phyloP scores from a whole-genome alignment of 2,113 vertebrate species.

The Pachycephala philippinensis region DNA sequence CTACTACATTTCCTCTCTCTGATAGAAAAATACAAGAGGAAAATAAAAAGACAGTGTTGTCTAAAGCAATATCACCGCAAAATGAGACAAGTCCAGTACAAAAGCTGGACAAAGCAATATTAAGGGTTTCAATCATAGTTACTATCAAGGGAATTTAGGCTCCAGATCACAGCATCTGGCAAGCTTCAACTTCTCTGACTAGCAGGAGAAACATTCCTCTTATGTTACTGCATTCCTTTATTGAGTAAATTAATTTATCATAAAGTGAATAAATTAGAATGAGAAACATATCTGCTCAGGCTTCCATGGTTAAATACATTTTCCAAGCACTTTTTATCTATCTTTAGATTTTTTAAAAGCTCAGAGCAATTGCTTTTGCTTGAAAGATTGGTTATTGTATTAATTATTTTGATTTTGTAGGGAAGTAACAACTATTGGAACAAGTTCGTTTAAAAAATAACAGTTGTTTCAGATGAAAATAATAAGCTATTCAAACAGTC shows the following conservation, averaged over 20 bases:
- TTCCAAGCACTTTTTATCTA: neutral
- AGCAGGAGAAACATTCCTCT: constrained; percentile 80
- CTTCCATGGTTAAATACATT: constrained; percentile 14
- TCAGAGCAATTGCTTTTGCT: neutral
- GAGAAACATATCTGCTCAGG: constrained; percentile 52
- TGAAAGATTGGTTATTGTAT: neutral
- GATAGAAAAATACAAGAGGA: constrained; percentile 5
- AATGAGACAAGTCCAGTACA: constrained; percentile 62
- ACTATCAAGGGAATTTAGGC: constrained; percentile 77
- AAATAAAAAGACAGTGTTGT: constrained; percentile 64
- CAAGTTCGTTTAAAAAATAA: constrained; percentile 35
- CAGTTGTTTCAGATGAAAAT: constrained; percentile 44
- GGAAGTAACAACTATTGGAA: neutral
- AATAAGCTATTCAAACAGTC: constrained; percentile 15
- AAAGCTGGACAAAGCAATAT: constrained; percentile 70
- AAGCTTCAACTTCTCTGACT: constrained; percentile 83
- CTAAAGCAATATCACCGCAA: constrained; percentile 61
- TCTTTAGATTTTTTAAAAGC: neutral
- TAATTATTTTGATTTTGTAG: constrained; percentile 32
- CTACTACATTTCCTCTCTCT: constrained; percentile 46
- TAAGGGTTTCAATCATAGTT: constrained; percentile 82
- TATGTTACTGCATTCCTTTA: constrained; percentile 78
- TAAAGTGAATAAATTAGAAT: constrained; percentile 56
- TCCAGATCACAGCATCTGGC: constrained; percentile 89
- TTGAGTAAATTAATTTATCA: constrained; percentile 66